Percentiles rank a stretch among this genome's conserved stretches.
Conservation (phyloP, 2,797 vertebrate genomes). For the Megalops cyprinoides region DNA sequence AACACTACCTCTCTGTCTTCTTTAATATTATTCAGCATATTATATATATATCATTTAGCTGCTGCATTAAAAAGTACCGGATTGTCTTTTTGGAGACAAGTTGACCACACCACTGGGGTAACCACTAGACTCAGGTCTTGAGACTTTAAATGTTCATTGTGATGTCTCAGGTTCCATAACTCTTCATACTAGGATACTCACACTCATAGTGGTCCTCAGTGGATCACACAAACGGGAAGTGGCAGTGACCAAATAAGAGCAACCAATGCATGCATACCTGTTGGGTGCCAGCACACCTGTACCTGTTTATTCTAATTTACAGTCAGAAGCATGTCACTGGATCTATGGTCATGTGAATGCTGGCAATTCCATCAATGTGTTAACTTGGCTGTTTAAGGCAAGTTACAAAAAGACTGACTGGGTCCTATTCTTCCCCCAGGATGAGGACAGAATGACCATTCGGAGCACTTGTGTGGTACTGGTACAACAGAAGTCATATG, state of each 20-base stretch:
- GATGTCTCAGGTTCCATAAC: background rate
- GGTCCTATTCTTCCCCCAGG: background rate
- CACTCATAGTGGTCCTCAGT: too few species aligned
- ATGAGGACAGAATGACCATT: background rate
- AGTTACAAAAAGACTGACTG: background rate
- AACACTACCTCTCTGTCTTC: slow-evolving; percentile 12
- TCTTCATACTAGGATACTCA: background rate
- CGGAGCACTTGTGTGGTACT: background rate
- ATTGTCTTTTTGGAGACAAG: background rate
- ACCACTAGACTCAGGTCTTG: background rate
- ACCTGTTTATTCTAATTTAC: background rate
- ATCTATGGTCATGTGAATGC: background rate
- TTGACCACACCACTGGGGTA: background rate
- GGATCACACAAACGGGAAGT: background rate
- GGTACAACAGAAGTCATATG: background rate
- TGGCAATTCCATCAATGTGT: background rate
- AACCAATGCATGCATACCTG: background rate
- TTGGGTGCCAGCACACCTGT: background rate
- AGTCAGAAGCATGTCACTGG: background rate
- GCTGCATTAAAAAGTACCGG: background rate
- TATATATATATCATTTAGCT: background rate
- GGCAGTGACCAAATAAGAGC: background rate
- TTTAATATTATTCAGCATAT: slow-evolving; percentile 20
- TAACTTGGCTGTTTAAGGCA: background rate
- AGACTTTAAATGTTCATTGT: background rate